Conservation (phyloP, 2,113 vertebrate genomes). For the Rhinoptilus africanus region DNA sequence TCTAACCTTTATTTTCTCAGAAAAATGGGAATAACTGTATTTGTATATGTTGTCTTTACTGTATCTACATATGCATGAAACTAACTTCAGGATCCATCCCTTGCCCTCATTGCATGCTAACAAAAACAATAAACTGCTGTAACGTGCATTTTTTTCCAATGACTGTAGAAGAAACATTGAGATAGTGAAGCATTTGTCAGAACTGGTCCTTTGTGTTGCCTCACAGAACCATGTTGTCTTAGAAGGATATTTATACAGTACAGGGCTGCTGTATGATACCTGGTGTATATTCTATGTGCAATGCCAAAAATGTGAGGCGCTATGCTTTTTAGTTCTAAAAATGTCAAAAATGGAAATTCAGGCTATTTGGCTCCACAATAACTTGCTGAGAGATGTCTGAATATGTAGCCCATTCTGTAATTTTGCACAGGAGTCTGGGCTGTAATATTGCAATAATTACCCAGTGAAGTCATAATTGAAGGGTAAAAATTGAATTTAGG, state of each 20-base stretch:
- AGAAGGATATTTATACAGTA: conserved; percentile 5
- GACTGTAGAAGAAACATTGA: background rate
- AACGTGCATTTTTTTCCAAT: background rate
- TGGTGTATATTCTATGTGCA: background rate
- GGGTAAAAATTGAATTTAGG: conserved; percentile 48
- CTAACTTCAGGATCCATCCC: background rate
- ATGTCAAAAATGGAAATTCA: conserved; percentile 52
- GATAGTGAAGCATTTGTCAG: conserved; percentile 5
- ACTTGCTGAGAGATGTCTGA: conserved; percentile 30
- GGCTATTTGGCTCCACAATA: conserved; percentile 31
- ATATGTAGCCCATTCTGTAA: background rate
- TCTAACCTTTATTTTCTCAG: background rate
- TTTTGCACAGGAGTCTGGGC: conserved; percentile 35
- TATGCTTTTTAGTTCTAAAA: conserved; percentile 48
- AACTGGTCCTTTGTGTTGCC: conserved; percentile 19
- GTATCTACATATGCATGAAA: background rate
- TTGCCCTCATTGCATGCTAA: background rate
- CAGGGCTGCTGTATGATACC: background rate
- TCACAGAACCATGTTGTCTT: background rate
- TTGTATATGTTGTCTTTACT: background rate
- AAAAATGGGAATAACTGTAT: background rate
- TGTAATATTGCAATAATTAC: conserved; percentile 67
- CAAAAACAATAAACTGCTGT: background rate
- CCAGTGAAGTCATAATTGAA: conserved; percentile 45
- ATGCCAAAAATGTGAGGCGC: background rate